These are phyloP conservation scores for Ganaspis brasiliensis DNA, from an alignment of 2,888 invertebrate genomes.

Conservation along the genomic window DNA sequence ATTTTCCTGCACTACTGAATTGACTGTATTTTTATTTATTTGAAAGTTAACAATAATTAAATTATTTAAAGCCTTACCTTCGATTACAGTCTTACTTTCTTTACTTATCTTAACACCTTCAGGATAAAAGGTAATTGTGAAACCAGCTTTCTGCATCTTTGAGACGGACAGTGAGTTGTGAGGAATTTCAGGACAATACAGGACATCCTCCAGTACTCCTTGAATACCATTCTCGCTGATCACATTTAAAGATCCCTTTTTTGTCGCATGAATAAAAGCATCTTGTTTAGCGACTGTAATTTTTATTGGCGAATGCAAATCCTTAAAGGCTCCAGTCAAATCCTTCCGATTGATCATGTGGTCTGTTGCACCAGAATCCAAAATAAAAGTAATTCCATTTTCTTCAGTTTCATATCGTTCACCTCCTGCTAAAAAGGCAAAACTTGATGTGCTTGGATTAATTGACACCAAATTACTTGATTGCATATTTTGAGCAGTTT, in stretches of 20 bases:
- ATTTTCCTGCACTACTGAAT: neutral
- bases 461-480: neutral
- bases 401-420: neutral
- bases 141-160: constrained; percentile 66
- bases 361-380: constrained; percentile 51
- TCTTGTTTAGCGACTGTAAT: constrained; percentile 68
- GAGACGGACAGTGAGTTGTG: constrained; percentile 70
- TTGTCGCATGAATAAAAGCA: constrained; percentile 67
- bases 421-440: constrained; percentile 43
- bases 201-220: constrained; percentile 62
- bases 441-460: constrained; percentile 3
- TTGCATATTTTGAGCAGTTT: constrained; percentile 35
- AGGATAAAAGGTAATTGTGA: constrained; percentile 68
- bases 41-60: constrained; percentile 43
- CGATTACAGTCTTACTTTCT: constrained; percentile 58
- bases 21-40: neutral
- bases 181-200: constrained; percentile 70
- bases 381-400: neutral
- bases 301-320: constrained; percentile 49
- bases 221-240: constrained; percentile 62
- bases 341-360: constrained; percentile 54
- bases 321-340: constrained; percentile 31
- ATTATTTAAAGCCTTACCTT: constrained; percentile 64
- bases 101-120: constrained; percentile 64
- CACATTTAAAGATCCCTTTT: constrained; percentile 68